Conservation (phyloP, 2,797 vertebrate genomes). For the Okamejei kenojei region DNA sequence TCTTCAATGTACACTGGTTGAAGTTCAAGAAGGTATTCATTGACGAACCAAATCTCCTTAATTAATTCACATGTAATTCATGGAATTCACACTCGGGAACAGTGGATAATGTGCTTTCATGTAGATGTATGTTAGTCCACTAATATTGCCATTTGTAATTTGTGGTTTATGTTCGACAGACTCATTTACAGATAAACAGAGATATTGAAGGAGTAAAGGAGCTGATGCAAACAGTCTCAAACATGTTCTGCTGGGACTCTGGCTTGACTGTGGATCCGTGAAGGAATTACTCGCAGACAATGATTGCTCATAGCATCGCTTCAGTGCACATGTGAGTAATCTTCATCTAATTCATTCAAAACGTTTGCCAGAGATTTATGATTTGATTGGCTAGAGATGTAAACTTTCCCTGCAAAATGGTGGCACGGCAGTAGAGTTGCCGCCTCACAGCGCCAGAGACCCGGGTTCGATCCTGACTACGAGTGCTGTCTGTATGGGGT, state of each 20-base stretch:
- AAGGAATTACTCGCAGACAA: neutral
- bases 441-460: too few relatives aligned
- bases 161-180: neutral
- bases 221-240: neutral
- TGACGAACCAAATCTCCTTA: too few relatives aligned
- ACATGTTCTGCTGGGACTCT: neutral
- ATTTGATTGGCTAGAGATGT: neutral
- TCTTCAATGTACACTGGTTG: too few relatives aligned
- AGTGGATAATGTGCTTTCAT: neutral
- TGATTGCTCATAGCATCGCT: neutral
- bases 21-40: too few relatives aligned
- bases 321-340: neutral
- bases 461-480: too few relatives aligned
- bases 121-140: neutral
- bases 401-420: neutral
- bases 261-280: neutral
- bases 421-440: too few relatives aligned
- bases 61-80: too few relatives aligned
- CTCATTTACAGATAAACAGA: neutral
- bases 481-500: too few relatives aligned
- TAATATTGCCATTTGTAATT: neutral
- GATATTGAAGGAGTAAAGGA: neutral
- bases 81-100: too few relatives aligned
- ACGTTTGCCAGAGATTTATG: neutral
- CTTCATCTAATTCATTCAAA: neutral